These are phyloP conservation scores for Pogonophryne albipinna DNA, from an alignment of 2,797 vertebrate species.

Conservation along the genomic window DNA sequence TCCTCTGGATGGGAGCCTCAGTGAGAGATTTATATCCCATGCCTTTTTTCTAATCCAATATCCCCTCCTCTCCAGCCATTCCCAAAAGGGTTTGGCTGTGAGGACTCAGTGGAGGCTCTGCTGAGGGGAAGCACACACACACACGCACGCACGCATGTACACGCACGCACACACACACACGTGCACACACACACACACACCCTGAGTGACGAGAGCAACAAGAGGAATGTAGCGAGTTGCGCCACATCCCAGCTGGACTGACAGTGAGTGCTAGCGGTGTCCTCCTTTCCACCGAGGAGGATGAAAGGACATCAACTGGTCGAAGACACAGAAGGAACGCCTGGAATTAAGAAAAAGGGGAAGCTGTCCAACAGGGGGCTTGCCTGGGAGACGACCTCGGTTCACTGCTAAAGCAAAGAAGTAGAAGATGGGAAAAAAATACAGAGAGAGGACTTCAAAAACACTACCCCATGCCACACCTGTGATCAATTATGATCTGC, in stretches of 20 bases:
- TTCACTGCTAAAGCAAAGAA: slow-evolving; percentile 75
- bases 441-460: slow-evolving; percentile 70
- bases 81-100: slow-evolving; percentile 79
- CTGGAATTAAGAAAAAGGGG: slow-evolving; percentile 81
- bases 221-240: slow-evolving; percentile 81
- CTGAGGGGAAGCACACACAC: slow-evolving; percentile 64
- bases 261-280: slow-evolving; percentile 78
- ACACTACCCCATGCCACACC: slow-evolving; percentile 73
- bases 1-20: slow-evolving; percentile 76
- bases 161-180: slow-evolving; percentile 34
- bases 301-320: slow-evolving; percentile 82
- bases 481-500: slow-evolving; percentile 82
- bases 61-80: slow-evolving; percentile 76
- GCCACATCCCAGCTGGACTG: slow-evolving; percentile 84
- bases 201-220: slow-evolving; percentile 82
- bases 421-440: slow-evolving; percentile 42
- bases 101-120: slow-evolving; percentile 74
- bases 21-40: slow-evolving; percentile 80
- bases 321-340: slow-evolving; percentile 78
- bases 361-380: slow-evolving; percentile 78
- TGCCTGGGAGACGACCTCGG: slow-evolving; percentile 78
- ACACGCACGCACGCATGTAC: slow-evolving; percentile 21
- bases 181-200: slow-evolving; percentile 70
- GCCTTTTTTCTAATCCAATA: slow-evolving; percentile 82
- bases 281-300: slow-evolving; percentile 79